Percentiles rank a stretch among this genome's conserved stretches.
Conservation (phyloP, 2,888 invertebrate species). For the Thymelicus lineola region DNA sequence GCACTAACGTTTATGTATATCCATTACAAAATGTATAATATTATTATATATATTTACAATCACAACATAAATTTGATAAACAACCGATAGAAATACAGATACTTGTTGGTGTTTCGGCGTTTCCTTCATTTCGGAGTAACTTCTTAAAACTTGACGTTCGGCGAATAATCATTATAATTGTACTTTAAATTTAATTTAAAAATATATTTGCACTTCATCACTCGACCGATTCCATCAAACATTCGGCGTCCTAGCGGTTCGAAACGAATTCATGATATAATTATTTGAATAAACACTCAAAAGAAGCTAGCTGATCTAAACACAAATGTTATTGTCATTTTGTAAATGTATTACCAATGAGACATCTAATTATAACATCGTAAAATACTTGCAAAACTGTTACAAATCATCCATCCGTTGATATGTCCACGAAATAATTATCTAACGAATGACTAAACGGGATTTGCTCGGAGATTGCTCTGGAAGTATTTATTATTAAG, state of each 20-base stretch:
- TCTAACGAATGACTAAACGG: constrained; percentile 43
- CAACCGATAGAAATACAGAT: constrained; percentile 76
- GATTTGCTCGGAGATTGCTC: constrained; percentile 73
- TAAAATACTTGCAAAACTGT: constrained; percentile 34
- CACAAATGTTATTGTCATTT: constrained; percentile 66
- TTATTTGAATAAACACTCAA: constrained; percentile 38
- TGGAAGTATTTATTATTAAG: constrained; percentile 43
- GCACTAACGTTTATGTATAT: constrained; percentile 81
- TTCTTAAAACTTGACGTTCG: constrained; percentile 21
- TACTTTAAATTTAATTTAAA: constrained; percentile 32
- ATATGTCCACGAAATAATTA: constrained; percentile 74
- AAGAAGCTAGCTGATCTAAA: constrained; percentile 61
- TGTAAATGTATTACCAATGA: constrained; percentile 23
- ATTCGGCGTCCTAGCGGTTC: constrained; percentile 25
- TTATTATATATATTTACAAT: constrained; percentile 81
- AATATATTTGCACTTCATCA: constrained; percentile 32
- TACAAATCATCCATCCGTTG: constrained; percentile 49
- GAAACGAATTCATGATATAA: constrained; percentile 24
- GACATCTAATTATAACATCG: constrained; percentile 24
- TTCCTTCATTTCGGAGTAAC: constrained; percentile 17
- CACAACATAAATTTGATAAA: constrained; percentile 83
- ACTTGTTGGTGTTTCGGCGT: constrained; percentile 65
- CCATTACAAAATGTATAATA: constrained; percentile 83
- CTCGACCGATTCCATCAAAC: constrained; percentile 24
- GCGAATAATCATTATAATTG: constrained; percentile 34